Evolutionary conservation across 2,797 vertebrate species (phyloP).

Genomic region (Babyrousa celebensis): DNA sequence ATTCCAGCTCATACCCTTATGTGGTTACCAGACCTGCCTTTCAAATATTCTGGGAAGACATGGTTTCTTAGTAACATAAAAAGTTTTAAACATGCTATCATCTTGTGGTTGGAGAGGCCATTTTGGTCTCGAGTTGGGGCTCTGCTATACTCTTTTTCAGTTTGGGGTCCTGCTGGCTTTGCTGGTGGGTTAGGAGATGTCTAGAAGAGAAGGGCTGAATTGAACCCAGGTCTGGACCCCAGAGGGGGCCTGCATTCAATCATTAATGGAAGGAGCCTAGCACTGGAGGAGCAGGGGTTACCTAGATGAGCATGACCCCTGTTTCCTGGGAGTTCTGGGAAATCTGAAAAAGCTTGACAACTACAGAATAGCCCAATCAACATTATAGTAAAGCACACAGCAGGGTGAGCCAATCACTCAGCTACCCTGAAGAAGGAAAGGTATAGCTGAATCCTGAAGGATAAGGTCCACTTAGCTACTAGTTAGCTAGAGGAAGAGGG

Average conservation of each 20-base stretch:
- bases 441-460: background rate
- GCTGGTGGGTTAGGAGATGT: background rate
- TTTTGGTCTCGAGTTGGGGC: background rate
- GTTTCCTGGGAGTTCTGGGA: background rate
- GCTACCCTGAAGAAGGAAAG: background rate
- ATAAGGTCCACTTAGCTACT: background rate
- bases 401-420: background rate
- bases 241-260: background rate
- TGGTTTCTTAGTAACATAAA: constrained; percentile 1
- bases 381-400: background rate
- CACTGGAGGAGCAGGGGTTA: background rate
- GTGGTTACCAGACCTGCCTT: background rate
- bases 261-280: background rate
- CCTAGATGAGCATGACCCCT: background rate
- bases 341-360: background rate
- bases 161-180: background rate
- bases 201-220: background rate
- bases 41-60: background rate
- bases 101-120: background rate
- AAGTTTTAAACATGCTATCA: background rate
- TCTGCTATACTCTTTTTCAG: background rate
- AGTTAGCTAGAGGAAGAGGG: background rate
- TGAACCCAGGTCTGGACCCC: background rate
- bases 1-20: background rate
- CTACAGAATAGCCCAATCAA: background rate